Evolutionary conservation across 2,113 vertebrate genomes (phyloP).

Genomic region (Terrapene triunguis): DNA sequence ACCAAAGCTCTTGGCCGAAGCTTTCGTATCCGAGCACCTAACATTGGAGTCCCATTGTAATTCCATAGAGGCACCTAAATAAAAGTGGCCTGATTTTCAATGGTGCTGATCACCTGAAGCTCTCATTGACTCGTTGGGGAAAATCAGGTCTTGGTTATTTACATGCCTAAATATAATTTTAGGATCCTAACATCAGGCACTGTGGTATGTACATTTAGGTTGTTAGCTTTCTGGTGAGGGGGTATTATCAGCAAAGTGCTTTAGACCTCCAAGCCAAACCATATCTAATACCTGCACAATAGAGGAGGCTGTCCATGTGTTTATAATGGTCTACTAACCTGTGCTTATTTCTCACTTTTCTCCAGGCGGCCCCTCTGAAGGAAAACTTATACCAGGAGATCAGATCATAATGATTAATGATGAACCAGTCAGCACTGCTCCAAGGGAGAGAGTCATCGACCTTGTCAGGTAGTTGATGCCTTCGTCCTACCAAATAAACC

Average conservation of each 20-base stretch:
- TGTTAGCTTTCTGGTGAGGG: not conserved
- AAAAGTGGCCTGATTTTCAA: not conserved
- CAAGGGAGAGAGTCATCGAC: slow-evolving; percentile 97
- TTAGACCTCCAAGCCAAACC: not conserved
- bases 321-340: slow-evolving; percentile 47
- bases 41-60: not conserved
- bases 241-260: not conserved
- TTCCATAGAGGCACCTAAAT: not conserved
- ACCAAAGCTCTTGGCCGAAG: not conserved
- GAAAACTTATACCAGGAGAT: slow-evolving; percentile 95
- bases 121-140: not conserved
- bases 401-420: slow-evolving; percentile 99
- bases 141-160: not conserved
- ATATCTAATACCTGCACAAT: not conserved
- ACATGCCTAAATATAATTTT: not conserved
- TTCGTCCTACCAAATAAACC: slow-evolving; percentile 46
- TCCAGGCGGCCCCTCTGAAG: slow-evolving; percentile 96
- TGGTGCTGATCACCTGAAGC: not conserved
- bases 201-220: not conserved
- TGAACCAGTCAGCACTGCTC: slow-evolving; percentile 93
- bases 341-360: slow-evolving; percentile 43
- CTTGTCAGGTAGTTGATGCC: slow-evolving; percentile 92
- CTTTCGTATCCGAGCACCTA: not conserved
- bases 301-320: not conserved
- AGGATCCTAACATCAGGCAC: not conserved